Base-by-base conservation (phyloP, 1,140 invertebrate genomes). In the Brachionus rubens region DNA sequence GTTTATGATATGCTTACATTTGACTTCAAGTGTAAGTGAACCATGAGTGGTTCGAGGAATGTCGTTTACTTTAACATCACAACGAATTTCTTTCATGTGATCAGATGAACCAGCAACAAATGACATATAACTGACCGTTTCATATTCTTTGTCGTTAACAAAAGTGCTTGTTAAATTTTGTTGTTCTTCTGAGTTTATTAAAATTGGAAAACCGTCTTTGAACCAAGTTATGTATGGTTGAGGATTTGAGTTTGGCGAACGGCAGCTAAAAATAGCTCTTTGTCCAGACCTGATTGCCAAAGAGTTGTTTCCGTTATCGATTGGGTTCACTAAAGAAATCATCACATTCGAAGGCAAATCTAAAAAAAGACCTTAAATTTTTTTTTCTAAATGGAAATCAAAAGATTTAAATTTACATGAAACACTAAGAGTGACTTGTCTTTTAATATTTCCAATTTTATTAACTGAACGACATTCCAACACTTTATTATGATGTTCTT, bases 151-250 rank as follows among this genome's bases (percentile, higher is more conserved):
- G 1, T 72, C 47, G 24, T 50, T 50, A 33, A 47, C 46, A 12
- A 50, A 50, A 2, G 30, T 36, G 14, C 19, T 72, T 14, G 68
- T 72, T 24, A 72, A 72, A 41, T 72, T 72, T 72, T 72, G 68
- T 40, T 72, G 68, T 50, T 72, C 68, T 28, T 72, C 68, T 36
- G 46, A 48, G 12, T 28, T 28, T 28, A 72, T 36, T 14, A 72
- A 21, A 3, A 72, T 33, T 48, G 68, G 68, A 72, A 40, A 72
- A 9, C 68, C 36, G 16, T 72, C 36, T 72, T 50, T 48, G 26
- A 72, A 72, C 68, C 68, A 72, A n/a, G 68, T 72, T 28, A 72
- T 72, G 43, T 50, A 40, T 7, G 68, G 50, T 26, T 72, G 68
- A 16, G 68, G 68, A 72, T 72, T 72, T 33, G 68, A 72, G 50